A percentile compares a stretch with the other conserved stretches of the same genome.
Evolutionary conservation across 2,113 vertebrate genomes (phyloP).

Genomic region (mouse (Mus musculus)): DNA sequence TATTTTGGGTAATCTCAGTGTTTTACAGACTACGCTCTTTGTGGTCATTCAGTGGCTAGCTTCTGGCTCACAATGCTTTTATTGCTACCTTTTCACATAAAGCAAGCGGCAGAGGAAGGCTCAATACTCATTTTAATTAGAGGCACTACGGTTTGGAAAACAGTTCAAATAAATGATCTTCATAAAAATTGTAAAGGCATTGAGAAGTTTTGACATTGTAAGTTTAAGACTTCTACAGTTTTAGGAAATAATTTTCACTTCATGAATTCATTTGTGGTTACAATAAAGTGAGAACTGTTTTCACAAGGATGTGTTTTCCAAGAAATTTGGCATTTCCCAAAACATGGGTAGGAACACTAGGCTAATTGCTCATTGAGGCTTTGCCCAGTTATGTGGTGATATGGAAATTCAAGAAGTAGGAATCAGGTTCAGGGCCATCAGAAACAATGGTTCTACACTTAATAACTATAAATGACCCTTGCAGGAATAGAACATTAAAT

Average conservation of each 20-base stretch:
- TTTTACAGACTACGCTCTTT: not conserved
- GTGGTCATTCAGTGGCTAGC: not conserved
- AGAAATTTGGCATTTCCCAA: slow-evolving; percentile 10
- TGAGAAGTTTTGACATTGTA: not conserved
- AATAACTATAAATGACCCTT: not conserved
- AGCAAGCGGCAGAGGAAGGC: slow-evolving; percentile 19
- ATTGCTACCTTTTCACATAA: slow-evolving; percentile 40
- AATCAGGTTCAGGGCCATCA: not conserved
- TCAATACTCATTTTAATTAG: slow-evolving; percentile 58
- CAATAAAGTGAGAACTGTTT: slow-evolving; percentile 20
- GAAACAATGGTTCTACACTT: not conserved
- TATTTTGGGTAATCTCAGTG: slow-evolving; percentile 48
- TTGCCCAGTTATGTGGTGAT: not conserved
- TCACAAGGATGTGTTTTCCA: not conserved
- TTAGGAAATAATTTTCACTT: slow-evolving; percentile 46
- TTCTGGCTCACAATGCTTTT: slow-evolving; percentile 23
- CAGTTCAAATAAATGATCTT: slow-evolving; percentile 58
- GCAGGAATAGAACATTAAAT: not conserved
- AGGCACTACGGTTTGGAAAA: slow-evolving; percentile 19
- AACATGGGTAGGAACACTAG: not conserved
- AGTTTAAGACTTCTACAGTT: slow-evolving; percentile 25
- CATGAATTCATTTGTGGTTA: slow-evolving; percentile 34
- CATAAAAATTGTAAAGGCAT: slow-evolving; percentile 28
- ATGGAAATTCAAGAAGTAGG: not conserved
- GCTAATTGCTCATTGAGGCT: not conserved